Percentiles rank a stretch among this genome's conserved stretches.
These are phyloP conservation scores for Equus przewalskii DNA, from an alignment of 2,113 vertebrate genomes.

Conservation along the genomic window DNA sequence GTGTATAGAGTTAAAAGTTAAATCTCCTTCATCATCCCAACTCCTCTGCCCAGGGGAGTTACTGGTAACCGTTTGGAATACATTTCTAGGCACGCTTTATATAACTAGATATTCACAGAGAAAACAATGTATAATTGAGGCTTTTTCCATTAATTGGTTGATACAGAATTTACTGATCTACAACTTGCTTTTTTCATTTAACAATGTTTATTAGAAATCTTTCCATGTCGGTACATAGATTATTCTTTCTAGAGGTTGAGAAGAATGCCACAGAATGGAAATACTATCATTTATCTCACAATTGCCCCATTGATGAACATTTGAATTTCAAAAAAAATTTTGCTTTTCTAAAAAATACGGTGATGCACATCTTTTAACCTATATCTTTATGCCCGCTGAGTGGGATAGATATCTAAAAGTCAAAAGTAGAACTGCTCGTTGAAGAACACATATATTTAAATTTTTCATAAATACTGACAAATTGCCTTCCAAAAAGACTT, in stretches of 20 bases:
- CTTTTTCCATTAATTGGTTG: neutral
- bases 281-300: neutral
- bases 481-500: neutral
- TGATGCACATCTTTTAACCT: neutral
- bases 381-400: neutral
- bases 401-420: neutral
- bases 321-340: neutral
- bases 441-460: neutral
- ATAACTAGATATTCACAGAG: neutral
- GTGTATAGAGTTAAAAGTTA: neutral
- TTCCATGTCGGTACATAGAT: neutral
- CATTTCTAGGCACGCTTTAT: neutral
- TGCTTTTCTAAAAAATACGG: neutral
- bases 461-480: neutral
- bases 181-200: neutral
- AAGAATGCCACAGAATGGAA: no score
- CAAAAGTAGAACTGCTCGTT: neutral
- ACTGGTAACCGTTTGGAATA: neutral
- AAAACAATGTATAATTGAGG: neutral
- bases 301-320: neutral
- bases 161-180: neutral
- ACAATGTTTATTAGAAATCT: neutral
- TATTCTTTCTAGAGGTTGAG: neutral
- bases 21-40: neutral
- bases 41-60: neutral